Conservation (phyloP, 1,140 invertebrate species). For the Psix sp. region DNA sequence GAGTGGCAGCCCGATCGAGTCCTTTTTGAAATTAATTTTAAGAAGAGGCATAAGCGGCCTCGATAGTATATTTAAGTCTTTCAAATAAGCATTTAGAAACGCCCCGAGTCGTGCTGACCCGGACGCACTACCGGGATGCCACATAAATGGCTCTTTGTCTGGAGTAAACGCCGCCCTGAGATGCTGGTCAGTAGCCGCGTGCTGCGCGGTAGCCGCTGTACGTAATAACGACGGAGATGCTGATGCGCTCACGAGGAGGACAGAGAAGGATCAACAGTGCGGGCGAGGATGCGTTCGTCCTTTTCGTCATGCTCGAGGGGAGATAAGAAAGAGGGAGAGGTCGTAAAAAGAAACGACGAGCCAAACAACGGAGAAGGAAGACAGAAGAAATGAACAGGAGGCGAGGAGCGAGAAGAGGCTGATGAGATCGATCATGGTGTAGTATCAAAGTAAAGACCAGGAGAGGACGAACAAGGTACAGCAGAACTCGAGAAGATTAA, state of each 20-base stretch:
- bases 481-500: slow-evolving; percentile 65
- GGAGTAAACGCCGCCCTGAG: slow-evolving; percentile 20
- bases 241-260: slow-evolving; percentile 17
- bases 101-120: slow-evolving; percentile 16
- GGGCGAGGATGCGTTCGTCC: slow-evolving; percentile 22
- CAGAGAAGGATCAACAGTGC: slow-evolving; percentile 11
- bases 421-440: slow-evolving; percentile 48
- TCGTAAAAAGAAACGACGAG: too few relatives aligned
- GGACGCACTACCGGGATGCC: background rate
- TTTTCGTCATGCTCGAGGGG: slow-evolving; percentile 35
- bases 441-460: slow-evolving; percentile 54
- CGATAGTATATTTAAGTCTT: slow-evolving; percentile 52
- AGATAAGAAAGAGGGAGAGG: slow-evolving; percentile 31
- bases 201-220: slow-evolving; percentile 65
- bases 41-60: slow-evolving; percentile 40
- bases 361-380: slow-evolving; percentile 38
- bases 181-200: slow-evolving; percentile 23
- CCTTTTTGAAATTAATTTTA: slow-evolving; percentile 52
- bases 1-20: slow-evolving; percentile 22
- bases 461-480: slow-evolving; percentile 51
- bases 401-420: slow-evolving; percentile 7
- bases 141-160: slow-evolving; percentile 29
- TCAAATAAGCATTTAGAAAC: slow-evolving; percentile 56
- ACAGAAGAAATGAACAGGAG: slow-evolving; percentile 19
- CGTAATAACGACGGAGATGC: slow-evolving; percentile 65